Evolutionary conservation across 2,888 invertebrate genomes (phyloP), one percentile per base, ranked within the genome.

Genomic region (Drosophila pseudotakahashii): DNA sequence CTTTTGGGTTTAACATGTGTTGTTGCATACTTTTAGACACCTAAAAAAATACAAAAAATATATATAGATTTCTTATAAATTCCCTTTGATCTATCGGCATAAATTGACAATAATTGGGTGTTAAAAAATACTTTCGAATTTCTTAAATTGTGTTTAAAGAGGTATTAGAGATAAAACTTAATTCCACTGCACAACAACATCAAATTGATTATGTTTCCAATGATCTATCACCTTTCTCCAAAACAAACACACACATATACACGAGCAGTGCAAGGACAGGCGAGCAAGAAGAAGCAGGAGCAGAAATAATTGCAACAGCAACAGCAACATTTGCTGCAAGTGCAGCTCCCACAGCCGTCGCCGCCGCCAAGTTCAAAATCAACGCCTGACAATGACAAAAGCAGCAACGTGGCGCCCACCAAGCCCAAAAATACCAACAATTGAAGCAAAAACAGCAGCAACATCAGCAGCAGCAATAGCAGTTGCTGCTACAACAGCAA

Each of bases 321-420:
- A 55, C 51, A 50, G 36, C 51, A 34, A 60, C 41, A 41, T 42
- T 60, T 53, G 59, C 14, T 59, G 66, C 71, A 53, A 63, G 51
- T 48, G 48, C 34, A 48, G 48, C 32, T 19, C 16, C 47, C 32
- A 47, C 47, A 47, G 47, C 47, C 47, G 16, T 47, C 47, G 47
- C 47, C 47, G 47, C 47, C 67, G 75, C 74, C 87, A 81, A 81
- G 81, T 86, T 86, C 87, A 81, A 86, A 86, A 81, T 86, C 87
- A 81, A 73, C 81, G 87, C 84, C 78, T 81, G 81, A 86, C 84
- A 81, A 81, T 81, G 81, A 81, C 87, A 86, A 71, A 70, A 61
- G 71, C 67, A 77, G 61, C 75, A 55, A 45, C 66, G 62, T 76
- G 77, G 77, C 77, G 76, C 73, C 78, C 68, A 37, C 32, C 36